Conservation (phyloP, 2,888 invertebrate genomes). For the Petrophora chlorosata region DNA sequence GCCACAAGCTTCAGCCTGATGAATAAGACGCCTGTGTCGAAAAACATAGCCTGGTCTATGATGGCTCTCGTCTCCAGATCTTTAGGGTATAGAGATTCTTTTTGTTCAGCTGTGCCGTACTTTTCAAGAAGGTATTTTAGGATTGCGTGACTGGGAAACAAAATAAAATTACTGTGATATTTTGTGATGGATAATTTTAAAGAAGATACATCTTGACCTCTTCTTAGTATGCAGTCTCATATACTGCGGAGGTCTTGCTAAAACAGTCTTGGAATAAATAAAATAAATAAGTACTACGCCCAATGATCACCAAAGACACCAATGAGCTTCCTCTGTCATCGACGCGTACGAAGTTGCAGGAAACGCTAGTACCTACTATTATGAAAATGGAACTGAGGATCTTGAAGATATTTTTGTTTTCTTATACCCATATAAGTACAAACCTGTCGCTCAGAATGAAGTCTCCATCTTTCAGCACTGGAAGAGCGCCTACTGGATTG, state of each 20-base stretch:
- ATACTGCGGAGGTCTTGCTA: too few species aligned
- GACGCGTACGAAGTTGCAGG: too few species aligned
- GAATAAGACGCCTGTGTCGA: constrained; percentile 51
- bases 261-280: too few species aligned
- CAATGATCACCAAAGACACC: too few species aligned
- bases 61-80: constrained; percentile 46
- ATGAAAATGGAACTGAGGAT: too few species aligned
- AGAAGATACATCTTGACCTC: not conserved
- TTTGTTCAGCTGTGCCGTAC: constrained; percentile 46
- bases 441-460: constrained; percentile 47
- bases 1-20: constrained; percentile 36
- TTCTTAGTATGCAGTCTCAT: too few species aligned
- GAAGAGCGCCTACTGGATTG: constrained; percentile 47
- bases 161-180: too few species aligned
- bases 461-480: constrained; percentile 45
- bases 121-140: constrained; percentile 52
- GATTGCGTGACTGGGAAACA: constrained; percentile 48
- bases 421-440: not conserved
- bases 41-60: constrained; percentile 55
- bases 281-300: too few species aligned
- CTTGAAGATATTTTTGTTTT: not conserved
- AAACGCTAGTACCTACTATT: too few species aligned
- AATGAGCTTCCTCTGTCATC: too few species aligned
- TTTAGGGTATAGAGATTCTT: constrained; percentile 50
- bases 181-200: not conserved